phyloP scores from a whole-genome alignment of 2,888 invertebrate genomes.

The Zaprionus obscuricornis region DNA sequence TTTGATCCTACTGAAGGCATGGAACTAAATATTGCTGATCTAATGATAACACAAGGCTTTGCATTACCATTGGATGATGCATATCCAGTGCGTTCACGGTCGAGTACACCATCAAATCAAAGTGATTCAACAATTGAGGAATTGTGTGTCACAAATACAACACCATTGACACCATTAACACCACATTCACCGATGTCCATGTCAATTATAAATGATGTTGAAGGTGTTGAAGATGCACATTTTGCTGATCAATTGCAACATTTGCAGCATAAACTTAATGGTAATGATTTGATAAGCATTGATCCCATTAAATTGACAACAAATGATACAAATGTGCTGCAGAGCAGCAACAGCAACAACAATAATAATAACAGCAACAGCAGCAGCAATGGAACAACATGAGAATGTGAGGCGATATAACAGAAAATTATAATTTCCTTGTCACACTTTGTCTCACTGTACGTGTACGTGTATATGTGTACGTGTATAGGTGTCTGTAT shows the following conservation, averaged over 20 bases:
- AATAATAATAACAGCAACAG: slow-evolving; percentile 26
- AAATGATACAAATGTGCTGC: slow-evolving; percentile 61
- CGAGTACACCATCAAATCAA: slow-evolving; percentile 56
- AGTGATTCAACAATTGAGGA: slow-evolving; percentile 71
- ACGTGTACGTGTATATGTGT: too few relatives aligned
- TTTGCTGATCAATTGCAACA: slow-evolving; percentile 71
- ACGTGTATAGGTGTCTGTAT: too few relatives aligned
- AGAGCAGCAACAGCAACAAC: slow-evolving; percentile 10
- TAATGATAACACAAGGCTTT: slow-evolving; percentile 80
- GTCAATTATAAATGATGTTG: slow-evolving; percentile 50
- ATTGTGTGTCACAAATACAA: slow-evolving; percentile 49
- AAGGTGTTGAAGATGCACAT: slow-evolving; percentile 64
- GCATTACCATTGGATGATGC: slow-evolving; percentile 76
- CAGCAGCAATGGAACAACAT: slow-evolving; percentile 7
- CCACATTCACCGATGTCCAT: slow-evolving; percentile 61
- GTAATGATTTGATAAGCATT: slow-evolving; percentile 44
- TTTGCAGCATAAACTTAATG: slow-evolving; percentile 69
- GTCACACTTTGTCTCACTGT: slow-evolving; percentile 19
- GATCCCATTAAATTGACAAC: slow-evolving; percentile 53
- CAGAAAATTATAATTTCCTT: not conserved
- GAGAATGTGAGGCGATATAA: slow-evolving; percentile 28
- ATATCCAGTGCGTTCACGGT: slow-evolving; percentile 66
- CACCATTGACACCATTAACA: slow-evolving; percentile 50
- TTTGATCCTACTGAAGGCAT: slow-evolving; percentile 87
- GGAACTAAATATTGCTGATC: slow-evolving; percentile 80